phyloP scores from a whole-genome alignment of 2,797 vertebrate genomes.

The Cynodonichthys magdalenae region DNA sequence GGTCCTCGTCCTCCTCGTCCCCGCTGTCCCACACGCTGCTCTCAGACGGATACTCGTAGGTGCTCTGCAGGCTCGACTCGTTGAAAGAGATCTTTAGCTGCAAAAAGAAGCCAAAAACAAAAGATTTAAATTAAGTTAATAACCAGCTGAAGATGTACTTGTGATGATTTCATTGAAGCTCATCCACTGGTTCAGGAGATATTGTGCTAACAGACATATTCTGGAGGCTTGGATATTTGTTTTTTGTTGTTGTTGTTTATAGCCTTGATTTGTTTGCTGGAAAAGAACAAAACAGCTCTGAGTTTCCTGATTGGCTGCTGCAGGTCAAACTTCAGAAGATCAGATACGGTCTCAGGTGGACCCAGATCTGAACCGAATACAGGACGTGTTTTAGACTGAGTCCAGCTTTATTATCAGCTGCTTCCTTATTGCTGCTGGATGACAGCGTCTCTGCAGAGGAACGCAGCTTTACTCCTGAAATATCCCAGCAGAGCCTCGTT shows the following conservation, averaged over 20 bases:
- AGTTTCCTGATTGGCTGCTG: too few species aligned
- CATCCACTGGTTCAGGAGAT: too few species aligned
- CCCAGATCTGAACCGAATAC: too few species aligned
- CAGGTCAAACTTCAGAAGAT: too few species aligned
- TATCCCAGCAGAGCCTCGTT: too few species aligned
- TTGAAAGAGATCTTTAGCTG: constrained; percentile 98
- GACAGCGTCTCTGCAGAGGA: too few species aligned
- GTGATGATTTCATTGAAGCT: too few species aligned
- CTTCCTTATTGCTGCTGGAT: constrained; percentile 60
- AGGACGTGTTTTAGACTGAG: neutral
- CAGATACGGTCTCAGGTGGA: neutral
- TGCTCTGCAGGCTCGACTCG: constrained; percentile 90
- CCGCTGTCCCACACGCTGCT: constrained; percentile 86
- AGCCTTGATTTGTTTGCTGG: neutral
- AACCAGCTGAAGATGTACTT: too few species aligned
- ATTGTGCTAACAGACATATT: too few species aligned
- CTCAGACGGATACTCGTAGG: constrained; percentile 94
- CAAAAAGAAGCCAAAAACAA: constrained; percentile 9
- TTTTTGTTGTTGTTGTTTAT: neutral
- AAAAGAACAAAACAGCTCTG: neutral
- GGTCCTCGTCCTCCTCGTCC: constrained; percentile 82
- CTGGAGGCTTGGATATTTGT: too few species aligned
- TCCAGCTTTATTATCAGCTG: constrained; percentile 14
- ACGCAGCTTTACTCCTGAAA: too few species aligned
- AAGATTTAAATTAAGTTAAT: too few species aligned